Percentiles rank a stretch among this genome's conserved stretches.
Evolutionary conservation across 2,113 vertebrate species (phyloP).

Genomic region (Antechinus flavipes): DNA sequence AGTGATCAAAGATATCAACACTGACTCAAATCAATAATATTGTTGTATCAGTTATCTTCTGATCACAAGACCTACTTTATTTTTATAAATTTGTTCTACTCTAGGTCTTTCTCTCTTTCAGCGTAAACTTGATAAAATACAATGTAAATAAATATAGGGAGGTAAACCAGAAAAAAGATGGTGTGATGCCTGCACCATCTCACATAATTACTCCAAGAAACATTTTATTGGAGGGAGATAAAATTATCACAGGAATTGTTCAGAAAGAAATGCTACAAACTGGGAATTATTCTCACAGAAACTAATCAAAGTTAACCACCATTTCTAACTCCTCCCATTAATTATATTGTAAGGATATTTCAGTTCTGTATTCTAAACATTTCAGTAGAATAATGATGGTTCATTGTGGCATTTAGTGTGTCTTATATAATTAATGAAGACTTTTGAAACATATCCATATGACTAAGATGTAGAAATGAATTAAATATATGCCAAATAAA

Average conservation of each 20-base stretch:
- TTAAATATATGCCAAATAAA: neutral
- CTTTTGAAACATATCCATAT: neutral
- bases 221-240: neutral
- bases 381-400: neutral
- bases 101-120: neutral
- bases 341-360: neutral
- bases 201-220: neutral
- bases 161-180: neutral
- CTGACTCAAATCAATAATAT: neutral
- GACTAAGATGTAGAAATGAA: neutral
- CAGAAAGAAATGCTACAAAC: neutral
- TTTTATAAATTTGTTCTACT: neutral
- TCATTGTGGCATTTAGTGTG: neutral
- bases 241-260: neutral
- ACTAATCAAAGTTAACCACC: neutral
- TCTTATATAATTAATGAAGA: neutral
- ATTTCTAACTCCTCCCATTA: neutral
- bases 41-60: neutral
- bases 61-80: neutral
- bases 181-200: neutral
- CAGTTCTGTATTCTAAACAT: neutral
- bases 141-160: neutral
- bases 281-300: neutral
- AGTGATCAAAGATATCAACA: neutral
- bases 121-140: neutral